Evolutionary conservation across 1,140 invertebrate species (phyloP), one percentile per base, ranked within the genome.

Genomic region (Mesaphorura yosii): DNA sequence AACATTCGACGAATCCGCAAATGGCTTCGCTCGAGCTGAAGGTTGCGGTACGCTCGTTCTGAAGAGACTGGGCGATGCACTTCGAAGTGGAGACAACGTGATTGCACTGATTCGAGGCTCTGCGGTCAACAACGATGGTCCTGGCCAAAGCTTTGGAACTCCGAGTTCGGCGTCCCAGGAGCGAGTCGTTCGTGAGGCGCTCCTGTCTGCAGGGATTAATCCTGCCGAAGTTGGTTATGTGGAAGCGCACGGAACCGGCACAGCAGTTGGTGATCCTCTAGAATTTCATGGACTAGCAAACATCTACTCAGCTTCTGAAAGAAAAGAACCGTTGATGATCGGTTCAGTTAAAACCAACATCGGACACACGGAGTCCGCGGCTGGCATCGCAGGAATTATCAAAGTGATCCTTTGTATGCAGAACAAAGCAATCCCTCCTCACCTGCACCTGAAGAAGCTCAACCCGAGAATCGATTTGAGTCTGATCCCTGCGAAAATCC

Each of bases 241-340:
- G 23, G 77, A 78, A 61, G 71, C 73, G 41, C 77, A 78, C 65
- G 76, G 77, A 14, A 78, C 77, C 29, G 77, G 77, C n/a, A 78
- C 77, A 0, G 72, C 74, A 64, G 72, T 54, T 7, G 53, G 53
- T 17, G 53, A 53, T 47, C 51, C 51, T n/a, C 27, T 28, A 25
- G 53, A 55, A 42, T 17, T 44, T 12, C 64, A 76, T 22, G 78
- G 51, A 19, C 45, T 58, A 19, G 71, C 76, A 56, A 74, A 79
- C 65, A 65, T 72, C 1, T 73, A 75, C 58, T 68, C 72, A 14
- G 62, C 65, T 29, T 54, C 68, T 72, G 3, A 22, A 19, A 19
- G 62, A 20, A 51, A 48, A 19, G 54, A 54, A 17, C 72, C 75
- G 40, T 59, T 79, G 15, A 58, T 73, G 0, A 72, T 78, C 55